Percentiles rank a stretch among this genome's conserved stretches.
phyloP scores from a whole-genome alignment of 35 echinoderm and acorn worm species.

The Heliocidaris erythrogramma region DNA sequence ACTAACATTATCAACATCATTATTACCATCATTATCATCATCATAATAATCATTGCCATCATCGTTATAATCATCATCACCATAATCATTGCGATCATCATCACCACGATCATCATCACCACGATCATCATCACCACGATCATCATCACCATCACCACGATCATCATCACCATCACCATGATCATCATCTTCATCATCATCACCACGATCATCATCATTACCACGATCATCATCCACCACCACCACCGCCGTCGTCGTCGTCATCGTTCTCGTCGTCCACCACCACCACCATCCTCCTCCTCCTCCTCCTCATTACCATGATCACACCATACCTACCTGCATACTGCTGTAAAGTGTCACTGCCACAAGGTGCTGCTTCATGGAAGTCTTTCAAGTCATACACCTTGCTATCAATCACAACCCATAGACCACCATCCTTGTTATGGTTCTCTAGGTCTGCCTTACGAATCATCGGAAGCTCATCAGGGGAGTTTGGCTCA shows the following conservation, averaged over 20 bases:
- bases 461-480: conserved; percentile 89
- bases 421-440: conserved; percentile 95
- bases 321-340: conserved; percentile 65
- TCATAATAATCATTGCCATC: background rate
- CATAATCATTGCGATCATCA: too few species aligned
- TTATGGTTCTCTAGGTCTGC: conserved; percentile 99
- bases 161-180: conserved; percentile 7
- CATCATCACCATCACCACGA: background rate
- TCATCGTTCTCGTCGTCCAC: background rate
- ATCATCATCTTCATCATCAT: background rate
- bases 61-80: background rate
- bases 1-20: background rate
- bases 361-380: conserved; percentile 79
- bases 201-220: too few species aligned
- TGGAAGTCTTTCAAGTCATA: conserved; percentile 94
- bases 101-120: background rate
- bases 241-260: too few species aligned
- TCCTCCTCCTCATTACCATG: background rate
- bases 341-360: conserved; percentile 74
- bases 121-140: conserved; percentile 2
- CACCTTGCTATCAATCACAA: conserved; percentile 91
- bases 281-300: background rate
- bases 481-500: conserved; percentile 56
- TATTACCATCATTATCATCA: background rate
- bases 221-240: too few species aligned